phyloP scores from a whole-genome alignment of 1,140 invertebrate genomes.

The Bathynomus jamesi region DNA sequence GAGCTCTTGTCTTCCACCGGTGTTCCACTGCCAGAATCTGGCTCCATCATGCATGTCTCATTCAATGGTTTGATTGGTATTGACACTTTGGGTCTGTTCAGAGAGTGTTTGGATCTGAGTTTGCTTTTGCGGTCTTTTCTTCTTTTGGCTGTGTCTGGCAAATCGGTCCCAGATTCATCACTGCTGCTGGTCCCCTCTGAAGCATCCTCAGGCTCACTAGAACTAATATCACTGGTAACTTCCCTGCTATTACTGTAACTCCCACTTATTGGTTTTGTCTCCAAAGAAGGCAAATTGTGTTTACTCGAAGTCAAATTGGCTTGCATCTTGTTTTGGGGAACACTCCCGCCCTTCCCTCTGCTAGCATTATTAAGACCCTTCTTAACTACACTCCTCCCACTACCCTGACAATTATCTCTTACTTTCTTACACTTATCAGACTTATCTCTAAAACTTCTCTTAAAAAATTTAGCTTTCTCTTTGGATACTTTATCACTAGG shows the following conservation, averaged over 20 bases:
- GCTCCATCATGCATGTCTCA: constrained; percentile 26
- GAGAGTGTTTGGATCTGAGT: background rate
- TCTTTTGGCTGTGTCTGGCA: constrained; percentile 13
- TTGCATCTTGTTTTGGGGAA: no score
- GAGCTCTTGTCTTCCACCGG: constrained; percentile 35
- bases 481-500: constrained; percentile 64
- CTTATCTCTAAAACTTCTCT: constrained; percentile 62
- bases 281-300: background rate
- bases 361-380: constrained; percentile 40
- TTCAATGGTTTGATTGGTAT: constrained; percentile 14
- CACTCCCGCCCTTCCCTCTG: constrained; percentile 45
- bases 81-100: background rate
- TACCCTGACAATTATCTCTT: background rate
- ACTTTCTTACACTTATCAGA: constrained; percentile 38
- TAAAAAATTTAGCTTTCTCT: constrained; percentile 77
- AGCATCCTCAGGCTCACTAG: constrained; percentile 30
- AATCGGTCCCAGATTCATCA: constrained; percentile 39
- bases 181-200: constrained; percentile 39
- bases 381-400: constrained; percentile 39
- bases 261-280: background rate
- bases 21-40: constrained; percentile 37
- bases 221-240: constrained; percentile 38
- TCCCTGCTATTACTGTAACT: background rate
- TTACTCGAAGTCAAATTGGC: background rate
- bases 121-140: background rate